phyloP scores from a whole-genome alignment of 2,797 vertebrate genomes.

The Thalassophryne amazonica region DNA sequence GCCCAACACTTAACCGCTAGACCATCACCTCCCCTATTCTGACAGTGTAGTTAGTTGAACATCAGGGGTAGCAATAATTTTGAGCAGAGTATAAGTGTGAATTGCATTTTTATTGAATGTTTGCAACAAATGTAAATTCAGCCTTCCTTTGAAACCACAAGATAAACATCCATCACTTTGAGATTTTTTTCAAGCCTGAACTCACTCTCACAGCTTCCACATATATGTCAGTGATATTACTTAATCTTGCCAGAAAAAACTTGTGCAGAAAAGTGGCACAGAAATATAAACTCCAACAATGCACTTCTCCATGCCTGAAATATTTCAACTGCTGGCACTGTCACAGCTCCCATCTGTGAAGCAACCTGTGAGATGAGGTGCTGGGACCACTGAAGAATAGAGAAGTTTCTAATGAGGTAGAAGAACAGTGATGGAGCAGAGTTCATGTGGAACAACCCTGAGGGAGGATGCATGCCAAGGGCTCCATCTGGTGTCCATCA shows the following conservation, averaged over 20 bases:
- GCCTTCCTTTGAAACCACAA: no score
- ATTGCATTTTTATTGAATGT: no score
- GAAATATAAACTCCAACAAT: not conserved
- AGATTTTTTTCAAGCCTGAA: no score
- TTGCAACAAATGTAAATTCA: no score
- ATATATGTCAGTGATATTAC: not conserved
- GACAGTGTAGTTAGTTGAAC: no score
- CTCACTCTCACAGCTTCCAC: not conserved
- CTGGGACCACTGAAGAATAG: constrained; percentile 5
- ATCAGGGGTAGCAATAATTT: no score
- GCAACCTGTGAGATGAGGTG: constrained; percentile 22
- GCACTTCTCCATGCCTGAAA: not conserved
- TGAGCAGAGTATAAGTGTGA: no score
- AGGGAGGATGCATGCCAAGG: not conserved
- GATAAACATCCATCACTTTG: no score
- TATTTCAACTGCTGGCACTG: not conserved
- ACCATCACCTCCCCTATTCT: no score
- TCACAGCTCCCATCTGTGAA: constrained; percentile 28
- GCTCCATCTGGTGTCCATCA: not conserved
- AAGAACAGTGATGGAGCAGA: not conserved
- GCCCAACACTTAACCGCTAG: no score
- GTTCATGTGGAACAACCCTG: not conserved
- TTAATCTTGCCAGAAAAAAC: no score
- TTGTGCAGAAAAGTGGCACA: not conserved
- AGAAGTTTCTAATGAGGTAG: constrained; percentile 1